Conservation (phyloP, 2,797 vertebrate species). For the Margarornis squamiger region DNA sequence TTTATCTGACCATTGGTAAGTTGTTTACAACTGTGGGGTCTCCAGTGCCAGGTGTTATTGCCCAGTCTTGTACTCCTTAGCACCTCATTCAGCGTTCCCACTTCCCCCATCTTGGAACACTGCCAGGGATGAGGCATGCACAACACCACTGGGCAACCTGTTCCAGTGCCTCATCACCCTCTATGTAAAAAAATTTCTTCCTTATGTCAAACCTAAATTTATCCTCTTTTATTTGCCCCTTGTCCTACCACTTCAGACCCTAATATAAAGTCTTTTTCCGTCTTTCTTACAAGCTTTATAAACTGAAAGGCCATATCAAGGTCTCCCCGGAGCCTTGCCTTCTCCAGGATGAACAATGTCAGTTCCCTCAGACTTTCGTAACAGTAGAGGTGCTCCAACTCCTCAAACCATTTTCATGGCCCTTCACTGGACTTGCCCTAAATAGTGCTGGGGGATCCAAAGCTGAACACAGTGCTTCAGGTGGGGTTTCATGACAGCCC, state of each 20-base stretch:
- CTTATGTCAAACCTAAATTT: not conserved
- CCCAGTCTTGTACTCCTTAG: not conserved
- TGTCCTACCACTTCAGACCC: not conserved
- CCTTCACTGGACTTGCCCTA: not conserved
- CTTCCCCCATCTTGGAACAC: not conserved
- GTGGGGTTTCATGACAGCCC: not conserved
- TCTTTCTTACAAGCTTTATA: not conserved
- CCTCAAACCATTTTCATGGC: not conserved
- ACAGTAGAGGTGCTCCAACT: no score
- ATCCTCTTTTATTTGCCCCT: not conserved
- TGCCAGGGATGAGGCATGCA: not conserved
- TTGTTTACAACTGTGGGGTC: accelerated
- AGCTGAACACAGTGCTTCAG: not conserved
- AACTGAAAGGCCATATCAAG: not conserved
- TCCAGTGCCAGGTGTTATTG: not conserved
- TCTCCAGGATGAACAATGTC: not conserved
- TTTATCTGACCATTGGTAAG: not conserved
- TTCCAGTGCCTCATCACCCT: no score
- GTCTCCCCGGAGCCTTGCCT: not conserved
- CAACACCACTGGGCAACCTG: not conserved
- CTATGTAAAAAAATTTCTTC: not conserved
- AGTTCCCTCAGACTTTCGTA: not conserved
- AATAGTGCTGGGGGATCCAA: not conserved
- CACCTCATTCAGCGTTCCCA: not conserved
- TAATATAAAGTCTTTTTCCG: not conserved